These are phyloP conservation scores for Acanthoscelides obtectus DNA, from an alignment of 2,888 invertebrate species.

Conservation along the genomic window DNA sequence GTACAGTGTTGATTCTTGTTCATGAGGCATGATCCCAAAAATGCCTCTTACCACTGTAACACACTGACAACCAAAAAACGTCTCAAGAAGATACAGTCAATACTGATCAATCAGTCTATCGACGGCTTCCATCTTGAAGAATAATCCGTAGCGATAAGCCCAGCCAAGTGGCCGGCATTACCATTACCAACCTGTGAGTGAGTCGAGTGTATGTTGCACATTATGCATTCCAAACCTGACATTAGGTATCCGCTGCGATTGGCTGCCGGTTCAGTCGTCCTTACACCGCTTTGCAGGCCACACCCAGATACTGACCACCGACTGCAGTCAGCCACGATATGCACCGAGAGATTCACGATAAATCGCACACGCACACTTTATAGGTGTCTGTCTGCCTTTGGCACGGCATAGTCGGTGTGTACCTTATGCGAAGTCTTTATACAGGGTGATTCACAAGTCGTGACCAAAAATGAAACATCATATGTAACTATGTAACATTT, in stretches of 20 bases:
- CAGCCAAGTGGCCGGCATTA: neutral
- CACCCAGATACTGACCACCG: neutral
- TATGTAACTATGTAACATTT: no score
- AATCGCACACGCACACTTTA: neutral
- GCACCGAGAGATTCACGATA: neutral
- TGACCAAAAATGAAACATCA: no score
- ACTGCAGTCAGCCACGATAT: no score
- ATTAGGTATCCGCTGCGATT: constrained; percentile 48
- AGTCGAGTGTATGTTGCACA: constrained; percentile 33
- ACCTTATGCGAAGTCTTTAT: no score
- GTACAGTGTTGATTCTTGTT: no score
- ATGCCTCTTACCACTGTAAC: no score
- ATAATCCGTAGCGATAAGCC: constrained; percentile 40
- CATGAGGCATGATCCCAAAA: no score
- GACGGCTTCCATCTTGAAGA: constrained; percentile 47
- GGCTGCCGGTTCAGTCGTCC: constrained; percentile 31
- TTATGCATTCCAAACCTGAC: constrained; percentile 47
- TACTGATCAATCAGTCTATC: constrained; percentile 37
- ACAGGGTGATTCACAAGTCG: no score
- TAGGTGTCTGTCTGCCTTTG: neutral
- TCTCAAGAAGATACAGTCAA: no score
- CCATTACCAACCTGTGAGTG: neutral
- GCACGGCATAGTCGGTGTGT: no score
- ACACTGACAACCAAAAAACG: no score
- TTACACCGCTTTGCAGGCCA: constrained; percentile 24